phyloP scores from a whole-genome alignment of 64 coral and sea anemone genomes.

The Anthopleura sola region DNA sequence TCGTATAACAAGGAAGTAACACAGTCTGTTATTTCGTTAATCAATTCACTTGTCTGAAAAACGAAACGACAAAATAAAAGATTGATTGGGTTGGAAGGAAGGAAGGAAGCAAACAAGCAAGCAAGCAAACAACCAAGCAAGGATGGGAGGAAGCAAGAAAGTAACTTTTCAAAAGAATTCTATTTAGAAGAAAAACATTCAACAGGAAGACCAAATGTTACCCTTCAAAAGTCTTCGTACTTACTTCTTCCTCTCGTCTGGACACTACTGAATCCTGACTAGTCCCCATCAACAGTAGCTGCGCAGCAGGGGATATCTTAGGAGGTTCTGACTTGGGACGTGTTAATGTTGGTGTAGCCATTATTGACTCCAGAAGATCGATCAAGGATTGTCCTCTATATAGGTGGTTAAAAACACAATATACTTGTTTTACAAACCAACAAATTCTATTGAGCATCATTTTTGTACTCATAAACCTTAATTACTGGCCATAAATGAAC shows the following conservation, averaged over 20 bases:
- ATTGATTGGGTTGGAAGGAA: too few species aligned
- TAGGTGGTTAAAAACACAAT: background rate
- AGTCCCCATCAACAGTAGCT: constrained; percentile 44
- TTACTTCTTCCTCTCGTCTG: constrained; percentile 30
- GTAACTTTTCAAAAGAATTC: too few species aligned
- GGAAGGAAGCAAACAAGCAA: too few species aligned
- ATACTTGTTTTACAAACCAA: too few species aligned
- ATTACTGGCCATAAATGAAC: too few species aligned
- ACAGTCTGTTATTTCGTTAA: constrained; percentile 48
- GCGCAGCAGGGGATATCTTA: constrained; percentile 58
- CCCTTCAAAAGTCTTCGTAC: background rate
- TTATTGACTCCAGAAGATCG: constrained; percentile 16
- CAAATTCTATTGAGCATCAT: too few species aligned
- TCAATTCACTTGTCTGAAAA: constrained; percentile 36
- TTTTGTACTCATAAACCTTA: too few species aligned
- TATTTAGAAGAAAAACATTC: background rate
- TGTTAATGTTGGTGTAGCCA: constrained; percentile 28
- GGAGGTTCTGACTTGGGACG: background rate
- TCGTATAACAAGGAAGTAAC: constrained; percentile 42
- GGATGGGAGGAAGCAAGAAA: too few species aligned
- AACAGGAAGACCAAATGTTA: background rate
- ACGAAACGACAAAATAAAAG: too few species aligned
- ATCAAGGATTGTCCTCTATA: constrained; percentile 37
- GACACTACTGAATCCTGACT: background rate
- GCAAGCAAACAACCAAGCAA: too few species aligned